phyloP scores from a whole-genome alignment of 2,113 vertebrate species.

The Otis tarda region DNA sequence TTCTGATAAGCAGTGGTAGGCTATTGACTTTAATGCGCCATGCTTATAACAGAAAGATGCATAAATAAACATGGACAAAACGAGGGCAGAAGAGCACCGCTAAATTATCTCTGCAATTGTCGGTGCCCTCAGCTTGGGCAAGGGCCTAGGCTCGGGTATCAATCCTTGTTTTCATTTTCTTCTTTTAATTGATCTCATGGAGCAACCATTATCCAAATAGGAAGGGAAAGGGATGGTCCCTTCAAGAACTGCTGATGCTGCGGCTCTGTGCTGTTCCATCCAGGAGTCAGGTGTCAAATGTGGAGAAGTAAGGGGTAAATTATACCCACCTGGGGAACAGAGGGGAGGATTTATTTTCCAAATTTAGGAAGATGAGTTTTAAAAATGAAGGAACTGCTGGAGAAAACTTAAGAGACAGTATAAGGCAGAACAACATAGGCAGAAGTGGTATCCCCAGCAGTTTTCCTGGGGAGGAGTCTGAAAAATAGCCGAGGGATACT shows the following conservation, averaged over 20 bases:
- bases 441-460: neutral
- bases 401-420: neutral
- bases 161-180: conserved; percentile 49
- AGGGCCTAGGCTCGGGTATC: conserved; percentile 13
- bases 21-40: conserved; percentile 46
- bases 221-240: conserved; percentile 15
- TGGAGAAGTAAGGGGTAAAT: neutral
- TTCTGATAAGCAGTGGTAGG: conserved; percentile 58
- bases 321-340: conserved; percentile 3
- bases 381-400: neutral
- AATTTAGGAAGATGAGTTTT: neutral
- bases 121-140: neutral
- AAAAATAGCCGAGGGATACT: neutral
- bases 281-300: conserved; percentile 17
- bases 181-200: conserved; percentile 34
- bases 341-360: neutral
- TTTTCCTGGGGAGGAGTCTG: neutral
- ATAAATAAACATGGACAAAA: conserved; percentile 63
- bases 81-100: neutral
- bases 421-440: neutral
- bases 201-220: conserved; percentile 15
- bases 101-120: conserved; percentile 45
- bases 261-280: conserved; percentile 4
- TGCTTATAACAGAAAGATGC: conserved; percentile 42
- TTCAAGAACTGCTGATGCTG: conserved; percentile 17